Evolutionary conservation across 2,888 invertebrate genomes (phyloP).

Genomic region (Mythimna loreyi): DNA sequence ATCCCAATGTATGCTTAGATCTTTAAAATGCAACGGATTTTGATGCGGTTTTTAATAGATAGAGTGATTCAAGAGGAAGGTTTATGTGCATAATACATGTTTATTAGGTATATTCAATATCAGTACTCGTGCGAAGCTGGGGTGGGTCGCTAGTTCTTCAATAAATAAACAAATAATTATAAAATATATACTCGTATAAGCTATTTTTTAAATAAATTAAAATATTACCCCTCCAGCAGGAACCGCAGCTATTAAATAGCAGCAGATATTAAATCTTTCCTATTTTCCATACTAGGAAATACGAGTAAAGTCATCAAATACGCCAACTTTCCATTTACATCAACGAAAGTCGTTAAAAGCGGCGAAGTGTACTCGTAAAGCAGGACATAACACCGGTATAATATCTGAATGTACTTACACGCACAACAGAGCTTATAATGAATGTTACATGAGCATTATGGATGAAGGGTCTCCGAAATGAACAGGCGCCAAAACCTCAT

Average conservation of each 20-base stretch:
- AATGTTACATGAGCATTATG: slow-evolving; percentile 80
- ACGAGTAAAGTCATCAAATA: slow-evolving; percentile 42
- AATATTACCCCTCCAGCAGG: neutral
- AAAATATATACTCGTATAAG: neutral
- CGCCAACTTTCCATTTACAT: slow-evolving; percentile 52
- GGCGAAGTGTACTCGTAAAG: slow-evolving; percentile 61
- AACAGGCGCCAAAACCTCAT: slow-evolving; percentile 68
- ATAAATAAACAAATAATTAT: too few species aligned
- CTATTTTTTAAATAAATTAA: neutral
- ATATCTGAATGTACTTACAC: slow-evolving; percentile 69
- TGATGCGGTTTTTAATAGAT: too few species aligned
- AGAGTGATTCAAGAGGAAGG: too few species aligned
- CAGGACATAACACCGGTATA: slow-evolving; percentile 64
- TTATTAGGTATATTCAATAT: too few species aligned
- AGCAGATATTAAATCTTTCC: neutral
- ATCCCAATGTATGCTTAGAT: too few species aligned
- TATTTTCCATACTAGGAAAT: slow-evolving; percentile 7
- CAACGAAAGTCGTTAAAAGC: slow-evolving; percentile 57
- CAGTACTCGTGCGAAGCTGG: too few species aligned
- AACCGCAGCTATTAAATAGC: too few species aligned
- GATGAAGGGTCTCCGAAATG: slow-evolving; percentile 72
- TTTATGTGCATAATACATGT: too few species aligned
- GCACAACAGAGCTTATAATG: slow-evolving; percentile 72
- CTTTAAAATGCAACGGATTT: too few species aligned
- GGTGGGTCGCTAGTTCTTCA: too few species aligned